Conservation (phyloP, 2,888 invertebrate species). For the Eupithecia dodoneata region DNA sequence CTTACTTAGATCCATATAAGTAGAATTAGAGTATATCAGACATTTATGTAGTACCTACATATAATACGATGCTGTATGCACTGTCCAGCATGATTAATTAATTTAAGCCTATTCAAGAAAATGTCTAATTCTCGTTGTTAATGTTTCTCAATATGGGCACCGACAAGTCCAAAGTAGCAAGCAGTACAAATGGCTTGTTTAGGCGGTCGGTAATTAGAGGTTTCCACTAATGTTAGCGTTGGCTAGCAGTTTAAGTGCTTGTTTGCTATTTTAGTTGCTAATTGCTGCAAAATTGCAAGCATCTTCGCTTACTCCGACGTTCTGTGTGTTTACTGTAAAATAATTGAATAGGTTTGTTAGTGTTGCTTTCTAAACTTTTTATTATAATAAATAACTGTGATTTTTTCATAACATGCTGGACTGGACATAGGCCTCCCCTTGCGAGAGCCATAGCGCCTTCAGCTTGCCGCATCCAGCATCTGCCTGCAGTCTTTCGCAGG, state of each 20-base stretch:
- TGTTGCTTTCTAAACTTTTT: neutral
- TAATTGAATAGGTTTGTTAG: neutral
- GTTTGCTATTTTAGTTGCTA: conserved; percentile 31
- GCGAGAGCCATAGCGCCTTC: too few species aligned
- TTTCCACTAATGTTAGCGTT: conserved; percentile 32
- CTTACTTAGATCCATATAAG: too few species aligned
- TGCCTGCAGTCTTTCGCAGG: too few species aligned
- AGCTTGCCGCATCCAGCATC: too few species aligned
- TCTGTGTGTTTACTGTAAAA: neutral
- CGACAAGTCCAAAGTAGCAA: neutral
- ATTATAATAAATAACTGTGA: too few species aligned
- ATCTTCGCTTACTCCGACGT: conserved; percentile 11
- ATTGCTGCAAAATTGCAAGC: conserved; percentile 37
- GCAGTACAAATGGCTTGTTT: conserved; percentile 15
- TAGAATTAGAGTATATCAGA: too few species aligned
- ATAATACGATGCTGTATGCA: too few species aligned
- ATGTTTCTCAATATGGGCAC: neutral
- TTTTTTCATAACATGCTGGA: too few species aligned
- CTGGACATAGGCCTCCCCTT: too few species aligned
- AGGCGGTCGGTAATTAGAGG: conserved; percentile 30
- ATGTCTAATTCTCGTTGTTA: neutral
- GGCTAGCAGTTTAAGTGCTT: conserved; percentile 17
- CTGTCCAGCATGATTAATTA: too few species aligned
- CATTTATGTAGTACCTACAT: too few species aligned
- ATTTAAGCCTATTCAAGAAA: neutral